Conservation (phyloP, 2,797 vertebrate genomes). For the Chrysocyon brachyurus region DNA sequence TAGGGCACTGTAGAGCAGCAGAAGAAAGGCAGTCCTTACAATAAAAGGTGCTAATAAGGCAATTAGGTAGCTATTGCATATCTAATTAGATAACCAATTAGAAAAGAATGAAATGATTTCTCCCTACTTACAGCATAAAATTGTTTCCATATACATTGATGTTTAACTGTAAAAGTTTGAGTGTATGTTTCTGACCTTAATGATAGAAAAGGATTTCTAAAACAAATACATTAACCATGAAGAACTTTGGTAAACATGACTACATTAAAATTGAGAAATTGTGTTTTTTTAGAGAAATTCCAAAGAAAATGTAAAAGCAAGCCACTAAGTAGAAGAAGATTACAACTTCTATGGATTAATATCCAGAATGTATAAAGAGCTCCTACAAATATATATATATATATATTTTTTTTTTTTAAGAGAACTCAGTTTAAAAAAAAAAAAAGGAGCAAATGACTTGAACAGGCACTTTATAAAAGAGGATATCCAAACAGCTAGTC, state of each 20-base stretch:
- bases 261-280: constrained; percentile 18
- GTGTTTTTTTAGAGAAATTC: neutral
- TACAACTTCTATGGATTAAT: neutral
- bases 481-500: neutral
- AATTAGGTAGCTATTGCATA: neutral
- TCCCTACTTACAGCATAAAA: neutral
- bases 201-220: neutral
- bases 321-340: neutral
- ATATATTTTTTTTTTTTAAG: neutral
- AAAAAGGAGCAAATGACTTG: neutral
- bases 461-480: neutral
- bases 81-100: neutral
- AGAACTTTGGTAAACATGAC: neutral
- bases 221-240: neutral
- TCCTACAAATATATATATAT: neutral
- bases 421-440: neutral
- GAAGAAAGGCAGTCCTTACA: neutral
- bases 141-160: neutral
- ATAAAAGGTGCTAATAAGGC: neutral
- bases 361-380: neutral
- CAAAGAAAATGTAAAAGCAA: constrained; percentile 23
- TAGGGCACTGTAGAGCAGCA: neutral
- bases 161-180: constrained; percentile 19
- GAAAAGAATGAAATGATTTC: neutral
- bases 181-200: constrained; percentile 13